Percentiles rank a stretch among this genome's conserved stretches.
Conservation (phyloP, 2,113 vertebrate genomes). For the Microcebus tavaratra region DNA sequence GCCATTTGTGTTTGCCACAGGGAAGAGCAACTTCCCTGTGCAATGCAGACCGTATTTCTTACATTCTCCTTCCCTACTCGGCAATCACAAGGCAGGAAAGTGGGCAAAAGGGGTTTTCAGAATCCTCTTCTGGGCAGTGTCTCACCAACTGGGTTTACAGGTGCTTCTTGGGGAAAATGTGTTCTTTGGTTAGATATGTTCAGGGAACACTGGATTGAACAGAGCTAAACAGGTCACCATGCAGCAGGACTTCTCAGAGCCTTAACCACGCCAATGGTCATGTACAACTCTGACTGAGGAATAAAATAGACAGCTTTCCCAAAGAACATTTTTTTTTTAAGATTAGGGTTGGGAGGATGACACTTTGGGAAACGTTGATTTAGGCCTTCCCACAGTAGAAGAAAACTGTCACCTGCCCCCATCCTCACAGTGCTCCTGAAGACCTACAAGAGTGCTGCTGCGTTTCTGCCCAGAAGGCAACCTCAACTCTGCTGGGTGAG, state of each 20-base stretch:
- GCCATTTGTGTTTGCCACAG: not conserved
- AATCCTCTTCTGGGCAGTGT: not conserved
- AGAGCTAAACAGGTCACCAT: not conserved
- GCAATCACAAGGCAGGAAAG: not conserved
- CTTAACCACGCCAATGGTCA: not conserved
- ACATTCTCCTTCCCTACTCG: not conserved
- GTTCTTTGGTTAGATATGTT: not conserved
- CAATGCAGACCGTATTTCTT: not conserved
- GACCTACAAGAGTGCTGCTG: not conserved
- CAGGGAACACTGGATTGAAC: not conserved
- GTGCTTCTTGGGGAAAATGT: not conserved
- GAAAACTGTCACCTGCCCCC: not conserved
- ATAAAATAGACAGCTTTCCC: not conserved
- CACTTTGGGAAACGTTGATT: not conserved
- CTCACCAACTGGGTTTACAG: not conserved
- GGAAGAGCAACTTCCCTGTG: not conserved
- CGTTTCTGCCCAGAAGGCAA: not conserved
- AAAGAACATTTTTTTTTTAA: not conserved
- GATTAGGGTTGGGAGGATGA: not conserved
- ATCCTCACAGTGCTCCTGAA: not conserved
- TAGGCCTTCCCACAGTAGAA: not conserved
- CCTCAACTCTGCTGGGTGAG: not conserved
- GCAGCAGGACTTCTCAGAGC: not conserved
- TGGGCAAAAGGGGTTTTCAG: not conserved
- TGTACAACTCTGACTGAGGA: not conserved